These are phyloP conservation scores for Plectropomus leopardus DNA, from an alignment of 2,113 vertebrate genomes.

Conservation along the genomic window DNA sequence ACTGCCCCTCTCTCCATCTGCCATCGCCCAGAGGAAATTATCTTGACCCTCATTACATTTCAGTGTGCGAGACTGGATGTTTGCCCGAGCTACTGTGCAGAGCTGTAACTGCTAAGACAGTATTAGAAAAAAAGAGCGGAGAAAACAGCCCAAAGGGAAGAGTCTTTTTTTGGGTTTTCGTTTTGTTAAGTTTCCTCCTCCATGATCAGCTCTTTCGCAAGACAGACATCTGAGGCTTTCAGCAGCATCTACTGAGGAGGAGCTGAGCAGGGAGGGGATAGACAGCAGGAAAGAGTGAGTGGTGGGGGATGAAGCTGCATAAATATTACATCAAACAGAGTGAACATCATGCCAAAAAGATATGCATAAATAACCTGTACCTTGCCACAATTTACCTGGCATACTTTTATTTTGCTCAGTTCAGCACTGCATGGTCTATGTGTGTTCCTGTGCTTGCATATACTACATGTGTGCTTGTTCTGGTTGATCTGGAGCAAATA, in stretches of 20 bases:
- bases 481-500: conserved; percentile 22
- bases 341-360: conserved; percentile 56
- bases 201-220: conserved; percentile 36
- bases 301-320: conserved; percentile 51
- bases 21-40: conserved; percentile 40
- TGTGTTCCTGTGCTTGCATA: conserved; percentile 6
- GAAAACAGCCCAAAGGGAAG: conserved; percentile 40
- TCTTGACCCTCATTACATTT: conserved; percentile 40
- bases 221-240: conserved; percentile 54
- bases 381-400: conserved; percentile 50
- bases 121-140: conserved; percentile 12
- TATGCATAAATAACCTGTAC: conserved; percentile 72
- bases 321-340: conserved; percentile 81
- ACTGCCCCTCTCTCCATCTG: conserved; percentile 23
- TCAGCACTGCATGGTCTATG: conserved; percentile 8
- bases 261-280: conserved; percentile 35
- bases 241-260: conserved; percentile 42
- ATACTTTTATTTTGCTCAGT: conserved; percentile 16
- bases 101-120: conserved; percentile 9
- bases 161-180: conserved; percentile 17
- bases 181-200: conserved; percentile 47
- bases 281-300: conserved; percentile 25
- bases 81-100: conserved; percentile 10
- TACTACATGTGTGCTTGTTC: conserved; percentile 10
- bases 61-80: conserved; percentile 10